A percentile compares a stretch with the other conserved stretches of the same genome.
These are phyloP conservation scores for Pentalonia nigronervosa DNA, from an alignment of 1,140 invertebrate genomes.

Conservation along the genomic window DNA sequence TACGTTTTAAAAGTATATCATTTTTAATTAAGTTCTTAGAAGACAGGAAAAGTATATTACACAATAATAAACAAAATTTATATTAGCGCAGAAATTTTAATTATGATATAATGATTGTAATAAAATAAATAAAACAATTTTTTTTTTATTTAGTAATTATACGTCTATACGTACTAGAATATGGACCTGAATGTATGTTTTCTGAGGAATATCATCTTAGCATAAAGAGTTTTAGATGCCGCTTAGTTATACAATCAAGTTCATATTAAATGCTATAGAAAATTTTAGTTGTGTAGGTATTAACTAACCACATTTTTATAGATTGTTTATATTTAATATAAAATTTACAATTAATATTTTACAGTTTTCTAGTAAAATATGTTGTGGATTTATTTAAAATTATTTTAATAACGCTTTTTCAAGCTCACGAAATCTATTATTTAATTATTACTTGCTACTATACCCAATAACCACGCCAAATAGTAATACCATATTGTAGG, in stretches of 20 bases:
- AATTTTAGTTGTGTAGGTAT: too few species aligned
- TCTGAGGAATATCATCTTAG: background rate
- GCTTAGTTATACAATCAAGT: background rate
- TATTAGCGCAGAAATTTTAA: background rate
- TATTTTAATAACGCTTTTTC: too few species aligned
- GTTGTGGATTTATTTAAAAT: too few species aligned
- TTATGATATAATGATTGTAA: background rate
- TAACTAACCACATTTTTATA: too few species aligned
- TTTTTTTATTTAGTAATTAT: background rate
- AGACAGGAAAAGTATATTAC: background rate
- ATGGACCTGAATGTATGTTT: background rate
- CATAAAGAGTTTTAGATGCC: background rate
- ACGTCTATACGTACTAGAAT: background rate
- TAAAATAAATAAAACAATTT: background rate
- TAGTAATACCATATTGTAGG: too few species aligned
- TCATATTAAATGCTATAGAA: too few species aligned
- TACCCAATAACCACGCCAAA: too few species aligned
- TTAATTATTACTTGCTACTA: too few species aligned
- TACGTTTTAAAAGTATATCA: background rate
- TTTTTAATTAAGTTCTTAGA: background rate
- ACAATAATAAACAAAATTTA: background rate
- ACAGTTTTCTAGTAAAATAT: too few species aligned
- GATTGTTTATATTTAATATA: too few species aligned
- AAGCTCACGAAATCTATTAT: too few species aligned
- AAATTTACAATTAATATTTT: too few species aligned